Base-by-base conservation (phyloP, 2,888 invertebrate genomes). In the Lepidochrysops patricia region DNA sequence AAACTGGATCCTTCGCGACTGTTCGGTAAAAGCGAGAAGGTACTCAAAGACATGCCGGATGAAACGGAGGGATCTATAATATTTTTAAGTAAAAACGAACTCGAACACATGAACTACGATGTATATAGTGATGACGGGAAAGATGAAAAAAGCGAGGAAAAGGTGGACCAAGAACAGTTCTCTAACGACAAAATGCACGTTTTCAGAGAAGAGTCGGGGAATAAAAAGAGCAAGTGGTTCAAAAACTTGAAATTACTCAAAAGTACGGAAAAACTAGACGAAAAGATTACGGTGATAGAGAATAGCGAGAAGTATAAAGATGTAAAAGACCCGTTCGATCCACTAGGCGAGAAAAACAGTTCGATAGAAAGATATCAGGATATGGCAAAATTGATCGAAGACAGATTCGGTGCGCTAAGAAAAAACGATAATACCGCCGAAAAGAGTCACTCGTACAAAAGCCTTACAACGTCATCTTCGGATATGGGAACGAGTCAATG, bases 331-430 rank as follows among this genome's bases (percentile, higher is more conserved):
- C 90, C 90, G 1, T 89, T 93, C 63, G 93, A 93, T 75, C 90
- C 89, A 13, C 82, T 86, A 61, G 91, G 91, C 58, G 92, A 92
- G 62, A 93, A 93, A 71, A 91, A 92, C 66, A 91, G 92, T 78
- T 93, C 93, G 63, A 93, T 93, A 75, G 93, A 93, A 70, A 84
- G 93, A 54, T 93, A 93, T 65, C 93, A 93, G 73, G 93, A 93
- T 67, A 93, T 93, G 93, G 91, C 93, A 3, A 93, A 93, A 72
- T 79, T 93, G 61, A 90, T 93, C 64, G 93, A 93, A 74, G 93
- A 93, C 67, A 90, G 91, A 68, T 93, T 93, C 64, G 92, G 93
- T 1, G 89, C 76, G 52, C 65, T 79, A 5, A 77, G 84, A 58
- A 89, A 87, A 63, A 84, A 79, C 61, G 89, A 90, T 61, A 82